Conservation (phyloP, 2,797 vertebrate species). For the Danio jaintianensis region DNA sequence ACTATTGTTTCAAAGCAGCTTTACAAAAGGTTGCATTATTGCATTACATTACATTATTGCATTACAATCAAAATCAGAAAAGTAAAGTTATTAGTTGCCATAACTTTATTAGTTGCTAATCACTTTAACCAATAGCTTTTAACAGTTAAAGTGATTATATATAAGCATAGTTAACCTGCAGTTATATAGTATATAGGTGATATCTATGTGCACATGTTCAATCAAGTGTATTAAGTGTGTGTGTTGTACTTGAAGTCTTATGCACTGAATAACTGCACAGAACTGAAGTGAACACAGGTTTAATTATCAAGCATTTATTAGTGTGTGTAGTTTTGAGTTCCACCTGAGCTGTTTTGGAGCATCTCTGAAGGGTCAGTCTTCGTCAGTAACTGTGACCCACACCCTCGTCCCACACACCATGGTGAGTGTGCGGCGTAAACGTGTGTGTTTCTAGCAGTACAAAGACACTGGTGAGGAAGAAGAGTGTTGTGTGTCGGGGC, state of each 20-base stretch:
- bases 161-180: no score
- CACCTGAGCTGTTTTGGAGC: conserved; percentile 55
- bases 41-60: no score
- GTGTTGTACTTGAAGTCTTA: background rate
- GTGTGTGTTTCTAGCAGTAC: conserved; percentile 37
- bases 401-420: conserved; percentile 39
- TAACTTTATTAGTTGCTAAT: no score
- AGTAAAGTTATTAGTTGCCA: no score
- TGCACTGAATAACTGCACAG: conserved; percentile 44
- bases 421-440: conserved; percentile 24
- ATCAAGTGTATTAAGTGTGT: no score
- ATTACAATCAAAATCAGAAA: no score
- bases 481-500: conserved; percentile 38
- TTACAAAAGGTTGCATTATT: no score
- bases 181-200: no score
- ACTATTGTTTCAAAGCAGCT: no score
- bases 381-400: conserved; percentile 28
- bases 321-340: conserved; percentile 34
- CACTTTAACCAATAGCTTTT: no score
- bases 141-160: no score
- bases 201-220: no score
- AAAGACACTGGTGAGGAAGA: conserved; percentile 47
- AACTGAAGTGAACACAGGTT: conserved; percentile 47
- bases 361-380: conserved; percentile 16
- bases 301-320: conserved; percentile 60